phyloP scores from a whole-genome alignment of 2,888 invertebrate species.

The Drosophila subsilvestris region DNA sequence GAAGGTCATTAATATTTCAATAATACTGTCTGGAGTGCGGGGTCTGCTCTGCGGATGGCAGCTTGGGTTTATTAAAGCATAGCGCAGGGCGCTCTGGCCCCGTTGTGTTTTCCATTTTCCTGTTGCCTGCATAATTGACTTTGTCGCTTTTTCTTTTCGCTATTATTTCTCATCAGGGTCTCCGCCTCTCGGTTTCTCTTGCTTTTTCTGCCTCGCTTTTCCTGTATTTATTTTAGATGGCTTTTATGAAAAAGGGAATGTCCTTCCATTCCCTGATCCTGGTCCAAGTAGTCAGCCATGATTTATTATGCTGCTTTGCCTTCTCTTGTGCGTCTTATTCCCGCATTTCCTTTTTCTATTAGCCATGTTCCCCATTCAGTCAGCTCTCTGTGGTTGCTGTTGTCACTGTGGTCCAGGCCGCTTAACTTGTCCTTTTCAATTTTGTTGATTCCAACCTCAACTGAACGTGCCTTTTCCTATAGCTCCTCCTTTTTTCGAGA shows the following conservation, averaged over 20 bases:
- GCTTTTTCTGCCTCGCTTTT: constrained; percentile 5
- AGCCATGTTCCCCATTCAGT: constrained; percentile 53
- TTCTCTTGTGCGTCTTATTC: constrained; percentile 21
- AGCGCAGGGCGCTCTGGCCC: constrained; percentile 22
- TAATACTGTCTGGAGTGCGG: constrained; percentile 46
- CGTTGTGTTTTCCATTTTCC: constrained; percentile 28
- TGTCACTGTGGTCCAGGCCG: constrained; percentile 48
- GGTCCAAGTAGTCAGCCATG: constrained; percentile 56
- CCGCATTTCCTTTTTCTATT: constrained; percentile 55
- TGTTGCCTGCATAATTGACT: constrained; percentile 78
- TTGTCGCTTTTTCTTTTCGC: constrained; percentile 65
- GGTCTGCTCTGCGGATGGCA: constrained; percentile 44
- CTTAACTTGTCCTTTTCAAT: constrained; percentile 78
- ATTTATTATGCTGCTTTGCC: constrained; percentile 75
- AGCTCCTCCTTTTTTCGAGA: constrained; percentile 30
- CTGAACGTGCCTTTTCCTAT: constrained; percentile 29
- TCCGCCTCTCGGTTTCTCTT: neutral
- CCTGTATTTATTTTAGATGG: constrained; percentile 60
- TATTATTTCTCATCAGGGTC: constrained; percentile 63
- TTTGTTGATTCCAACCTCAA: constrained; percentile 43
- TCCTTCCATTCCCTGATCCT: constrained; percentile 54
- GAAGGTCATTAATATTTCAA: constrained; percentile 74
- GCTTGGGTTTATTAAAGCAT: constrained; percentile 54
- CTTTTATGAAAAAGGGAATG: constrained; percentile 70
- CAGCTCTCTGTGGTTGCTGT: constrained; percentile 27